Evolutionary conservation across 2,113 vertebrate genomes (phyloP), one percentile per base, ranked within the genome.

Genomic region (Barnardius zonarius): DNA sequence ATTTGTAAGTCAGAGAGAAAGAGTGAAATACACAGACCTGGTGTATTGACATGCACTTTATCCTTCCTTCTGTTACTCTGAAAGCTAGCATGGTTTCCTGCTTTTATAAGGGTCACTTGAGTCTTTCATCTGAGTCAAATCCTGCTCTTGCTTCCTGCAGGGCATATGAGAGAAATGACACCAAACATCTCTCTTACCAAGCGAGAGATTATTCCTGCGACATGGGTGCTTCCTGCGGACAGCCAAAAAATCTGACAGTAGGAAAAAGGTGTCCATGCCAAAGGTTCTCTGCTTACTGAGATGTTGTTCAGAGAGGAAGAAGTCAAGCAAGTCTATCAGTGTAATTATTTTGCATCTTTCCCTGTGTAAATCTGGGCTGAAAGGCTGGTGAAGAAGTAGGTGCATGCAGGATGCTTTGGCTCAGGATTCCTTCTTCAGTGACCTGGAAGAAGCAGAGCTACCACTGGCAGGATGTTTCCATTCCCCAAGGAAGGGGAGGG

Each of bases 41-140:
- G 23, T 57, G 44, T 49, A 89, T 39, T 43, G 74, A 89, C 2
- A 0, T 35, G 70, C 70, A 73, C 62, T 96, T 62, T 54, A 84
- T 92, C 66, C 69, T 59, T 52, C 66, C 59, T 92, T 83, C 90
- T 82, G 86, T 68, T 94, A 27, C n/a, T 73, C 41, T 83, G 86
- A 82, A 87, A 94, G 70, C 69, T 79, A 83, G 67, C 67, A 43
- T 69, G 81, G 17, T 39, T 91, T 91, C 35, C n/a, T 91, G 48
- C 86, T 89, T 89, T 96, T 89, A 88, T 67, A 90, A 82, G 92
- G 90, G 86, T 96, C 92, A 82, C 82, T 76, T 91, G 57, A 93
- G 77, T 92, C 91, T 95, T 94, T 92, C 76, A 93, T 85, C 74
- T 69, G 77, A 93, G 86, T 66, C 88, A 89, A 95, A 79, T 74